phyloP scores from a whole-genome alignment of 2,113 vertebrate species.

The Pavo muticus region DNA sequence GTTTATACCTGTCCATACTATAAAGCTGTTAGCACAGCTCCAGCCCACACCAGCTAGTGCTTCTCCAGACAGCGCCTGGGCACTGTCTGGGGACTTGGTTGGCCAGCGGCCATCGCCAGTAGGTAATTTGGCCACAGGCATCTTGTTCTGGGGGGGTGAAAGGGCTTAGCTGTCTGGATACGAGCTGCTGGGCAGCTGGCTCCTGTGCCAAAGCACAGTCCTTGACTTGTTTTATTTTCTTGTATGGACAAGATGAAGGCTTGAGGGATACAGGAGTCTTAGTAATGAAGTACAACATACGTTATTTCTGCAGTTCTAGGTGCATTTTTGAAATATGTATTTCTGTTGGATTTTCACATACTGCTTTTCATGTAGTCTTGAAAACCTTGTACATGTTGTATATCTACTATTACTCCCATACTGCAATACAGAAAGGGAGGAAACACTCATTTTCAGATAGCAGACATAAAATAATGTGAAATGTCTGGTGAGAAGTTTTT shows the following conservation, averaged over 20 bases:
- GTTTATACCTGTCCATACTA: not conserved
- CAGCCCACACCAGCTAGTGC: not conserved
- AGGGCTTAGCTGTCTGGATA: constrained; percentile 45
- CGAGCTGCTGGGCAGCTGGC: not conserved
- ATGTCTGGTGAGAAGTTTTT: not conserved
- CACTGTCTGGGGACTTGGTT: not conserved
- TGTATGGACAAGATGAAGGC: constrained; percentile 21
- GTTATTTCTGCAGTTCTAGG: not conserved
- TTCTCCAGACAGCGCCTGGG: constrained; percentile 20
- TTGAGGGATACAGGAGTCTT: not conserved
- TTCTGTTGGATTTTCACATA: not conserved
- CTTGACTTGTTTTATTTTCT: constrained; percentile 19
- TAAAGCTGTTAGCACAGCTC: not conserved
- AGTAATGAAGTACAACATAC: not conserved
- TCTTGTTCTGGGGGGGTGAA: constrained; percentile 40
- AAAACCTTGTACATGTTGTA: not conserved
- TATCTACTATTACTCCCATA: not conserved
- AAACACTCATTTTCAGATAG: not conserved
- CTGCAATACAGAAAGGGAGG: not conserved
- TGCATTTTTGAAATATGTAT: not conserved
- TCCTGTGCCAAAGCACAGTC: not conserved
- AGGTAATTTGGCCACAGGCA: constrained; percentile 32
- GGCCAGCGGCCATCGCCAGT: constrained; percentile 15
- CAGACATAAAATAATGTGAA: not conserved
- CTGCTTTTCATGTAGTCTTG: not conserved